Conservation (phyloP, 2,888 invertebrate genomes). For the Augochlorella aurata region DNA sequence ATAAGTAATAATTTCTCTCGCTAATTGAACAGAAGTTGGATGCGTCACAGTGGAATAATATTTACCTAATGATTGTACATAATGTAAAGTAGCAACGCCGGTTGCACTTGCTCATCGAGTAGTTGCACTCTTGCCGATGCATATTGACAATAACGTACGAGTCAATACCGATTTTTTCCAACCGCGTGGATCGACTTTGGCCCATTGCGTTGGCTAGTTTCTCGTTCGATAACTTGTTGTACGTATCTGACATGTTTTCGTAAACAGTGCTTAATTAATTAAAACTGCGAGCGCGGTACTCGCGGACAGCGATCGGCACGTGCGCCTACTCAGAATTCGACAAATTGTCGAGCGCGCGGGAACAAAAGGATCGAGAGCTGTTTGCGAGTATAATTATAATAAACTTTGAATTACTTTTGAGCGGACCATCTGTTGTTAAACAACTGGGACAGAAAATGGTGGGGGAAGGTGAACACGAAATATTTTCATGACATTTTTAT, state of each 20-base stretch:
- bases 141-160: slow-evolving; percentile 8
- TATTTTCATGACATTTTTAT: no score
- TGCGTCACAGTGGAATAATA: no score
- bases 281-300: not conserved
- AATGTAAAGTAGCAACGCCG: not conserved
- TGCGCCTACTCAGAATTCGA: not conserved
- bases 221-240: not conserved
- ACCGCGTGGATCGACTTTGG: not conserved
- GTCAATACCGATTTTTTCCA: not conserved
- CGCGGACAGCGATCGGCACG: not conserved
- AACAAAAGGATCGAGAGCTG: not conserved
- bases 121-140: not conserved
- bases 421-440: no score
- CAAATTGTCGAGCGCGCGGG: not conserved
- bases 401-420: no score
- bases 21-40: no score
- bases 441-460: no score
- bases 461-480: no score
- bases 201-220: not conserved
- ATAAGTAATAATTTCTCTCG: no score
- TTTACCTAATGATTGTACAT: no score
- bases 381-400: not conserved
- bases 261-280: not conserved
- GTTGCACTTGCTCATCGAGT: not conserved
- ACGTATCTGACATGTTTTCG: not conserved